Percentiles rank a stretch among this genome's conserved stretches.
phyloP scores from a whole-genome alignment of 1,140 invertebrate species.

The Pristionchus pacificus region DNA sequence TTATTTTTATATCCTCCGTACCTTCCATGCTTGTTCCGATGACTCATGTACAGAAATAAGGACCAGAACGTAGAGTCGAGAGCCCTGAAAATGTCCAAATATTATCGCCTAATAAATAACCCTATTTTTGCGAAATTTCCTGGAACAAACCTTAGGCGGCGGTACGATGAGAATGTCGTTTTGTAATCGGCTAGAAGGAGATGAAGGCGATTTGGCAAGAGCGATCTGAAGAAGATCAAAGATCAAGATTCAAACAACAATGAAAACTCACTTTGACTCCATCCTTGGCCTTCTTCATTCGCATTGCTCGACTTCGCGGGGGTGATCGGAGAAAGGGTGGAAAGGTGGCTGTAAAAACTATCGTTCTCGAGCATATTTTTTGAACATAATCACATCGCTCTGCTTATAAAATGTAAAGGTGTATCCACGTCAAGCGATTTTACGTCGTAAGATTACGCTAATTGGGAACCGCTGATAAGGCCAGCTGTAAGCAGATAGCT shows the following conservation, averaged over 20 bases:
- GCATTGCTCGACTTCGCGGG: neutral
- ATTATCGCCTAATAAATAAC: neutral
- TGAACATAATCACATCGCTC: neutral
- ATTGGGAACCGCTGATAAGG: too few species aligned
- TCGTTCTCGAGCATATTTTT: too few species aligned
- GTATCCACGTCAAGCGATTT: too few species aligned
- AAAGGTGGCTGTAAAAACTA: too few species aligned
- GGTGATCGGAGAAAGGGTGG: neutral
- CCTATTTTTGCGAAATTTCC: neutral
- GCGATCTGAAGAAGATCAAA: neutral
- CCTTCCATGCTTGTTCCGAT: constrained; percentile 26
- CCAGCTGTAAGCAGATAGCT: too few species aligned
- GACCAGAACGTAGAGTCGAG: constrained; percentile 42
- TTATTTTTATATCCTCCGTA: neutral
- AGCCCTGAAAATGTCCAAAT: neutral
- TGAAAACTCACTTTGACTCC: neutral
- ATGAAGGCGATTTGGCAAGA: neutral
- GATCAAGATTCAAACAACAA: neutral
- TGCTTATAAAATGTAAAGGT: too few species aligned
- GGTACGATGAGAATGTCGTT: neutral
- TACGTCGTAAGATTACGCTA: too few species aligned
- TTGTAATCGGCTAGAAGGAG: neutral
- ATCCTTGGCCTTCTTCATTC: neutral
- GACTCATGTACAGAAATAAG: constrained; percentile 43
- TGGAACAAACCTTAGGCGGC: neutral